Percentiles rank a stretch among this genome's conserved stretches.
Evolutionary conservation across 2,113 vertebrate species (phyloP).

Genomic region (Amphiprion percula): DNA sequence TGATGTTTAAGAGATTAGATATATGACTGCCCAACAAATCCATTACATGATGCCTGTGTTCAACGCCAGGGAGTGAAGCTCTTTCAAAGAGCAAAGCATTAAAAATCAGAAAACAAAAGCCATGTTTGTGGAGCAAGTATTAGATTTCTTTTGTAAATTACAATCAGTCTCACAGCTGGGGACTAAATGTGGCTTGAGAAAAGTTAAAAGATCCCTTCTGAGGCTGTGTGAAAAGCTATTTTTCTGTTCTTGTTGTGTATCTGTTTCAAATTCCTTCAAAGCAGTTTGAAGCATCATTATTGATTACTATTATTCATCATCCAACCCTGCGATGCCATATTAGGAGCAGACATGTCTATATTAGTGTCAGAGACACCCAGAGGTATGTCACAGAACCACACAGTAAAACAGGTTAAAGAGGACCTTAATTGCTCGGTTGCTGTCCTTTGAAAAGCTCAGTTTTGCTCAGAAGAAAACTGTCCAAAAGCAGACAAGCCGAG

Average conservation of each 20-base stretch:
- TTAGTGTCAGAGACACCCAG: slow-evolving; percentile 65
- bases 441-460: slow-evolving; percentile 68
- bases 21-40: neutral
- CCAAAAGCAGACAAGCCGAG: slow-evolving; percentile 61
- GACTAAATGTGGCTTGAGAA: neutral
- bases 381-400: slow-evolving; percentile 69
- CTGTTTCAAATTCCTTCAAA: slow-evolving; percentile 23
- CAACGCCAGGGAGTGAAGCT: neutral
- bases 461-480: slow-evolving; percentile 61
- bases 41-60: neutral
- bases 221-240: neutral
- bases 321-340: slow-evolving; percentile 11
- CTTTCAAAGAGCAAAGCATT: neutral
- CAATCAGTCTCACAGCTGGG: neutral
- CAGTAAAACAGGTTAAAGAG: slow-evolving; percentile 74
- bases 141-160: neutral
- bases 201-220: neutral
- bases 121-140: neutral
- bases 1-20: neutral
- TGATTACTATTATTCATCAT: neutral
- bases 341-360: slow-evolving; percentile 59
- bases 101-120: neutral
- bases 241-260: slow-evolving; percentile 3
- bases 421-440: slow-evolving; percentile 74
- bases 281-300: slow-evolving; percentile 10